These are phyloP conservation scores for Reticulitermes lucifugus DNA, from an alignment of 2,888 invertebrate species.

Conservation along the genomic window DNA sequence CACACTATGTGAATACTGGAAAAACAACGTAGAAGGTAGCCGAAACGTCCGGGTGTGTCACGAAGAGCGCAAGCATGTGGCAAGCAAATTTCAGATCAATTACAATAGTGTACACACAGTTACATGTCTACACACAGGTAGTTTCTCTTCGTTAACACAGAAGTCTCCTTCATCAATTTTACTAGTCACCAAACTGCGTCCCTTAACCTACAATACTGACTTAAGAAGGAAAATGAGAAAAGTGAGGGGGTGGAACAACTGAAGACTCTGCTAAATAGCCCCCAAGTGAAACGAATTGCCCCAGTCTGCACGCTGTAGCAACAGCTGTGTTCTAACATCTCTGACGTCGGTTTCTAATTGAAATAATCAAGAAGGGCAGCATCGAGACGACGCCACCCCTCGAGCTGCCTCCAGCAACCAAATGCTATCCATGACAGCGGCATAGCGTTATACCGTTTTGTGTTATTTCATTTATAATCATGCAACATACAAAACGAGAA, in stretches of 20 bases:
- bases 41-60: too few species aligned
- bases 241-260: neutral
- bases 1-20: too few species aligned
- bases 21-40: too few species aligned
- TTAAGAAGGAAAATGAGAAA: neutral
- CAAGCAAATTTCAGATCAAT: too few species aligned
- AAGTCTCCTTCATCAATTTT: too few species aligned
- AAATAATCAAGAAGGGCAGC: neutral
- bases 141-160: too few species aligned
- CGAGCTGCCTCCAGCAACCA: too few species aligned
- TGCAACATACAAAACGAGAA: too few species aligned
- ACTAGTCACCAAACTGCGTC: too few species aligned
- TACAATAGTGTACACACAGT: too few species aligned
- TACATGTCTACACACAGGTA: too few species aligned
- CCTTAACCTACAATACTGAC: neutral
- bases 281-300: neutral
- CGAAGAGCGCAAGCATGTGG: too few species aligned
- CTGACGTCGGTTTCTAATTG: neutral
- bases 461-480: neutral
- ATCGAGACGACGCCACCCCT: neutral
- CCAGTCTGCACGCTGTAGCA: neutral
- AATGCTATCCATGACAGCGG: neutral
- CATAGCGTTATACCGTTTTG: neutral
- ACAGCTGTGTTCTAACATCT: neutral
- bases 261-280: neutral